Evolutionary conservation across 2,113 vertebrate genomes (phyloP).

Genomic region (Antigone vipio): DNA sequence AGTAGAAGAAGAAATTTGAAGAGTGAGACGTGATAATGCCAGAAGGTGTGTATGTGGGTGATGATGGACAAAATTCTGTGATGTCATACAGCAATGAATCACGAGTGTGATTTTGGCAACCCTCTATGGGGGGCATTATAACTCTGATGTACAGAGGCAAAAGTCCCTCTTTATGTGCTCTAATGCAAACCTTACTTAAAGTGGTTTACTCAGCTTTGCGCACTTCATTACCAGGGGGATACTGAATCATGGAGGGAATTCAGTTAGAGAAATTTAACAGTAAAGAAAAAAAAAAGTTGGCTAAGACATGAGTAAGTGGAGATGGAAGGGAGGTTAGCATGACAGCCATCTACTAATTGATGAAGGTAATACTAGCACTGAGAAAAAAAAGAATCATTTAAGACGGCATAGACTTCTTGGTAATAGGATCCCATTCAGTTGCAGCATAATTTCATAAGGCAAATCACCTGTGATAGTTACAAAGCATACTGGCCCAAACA

Average conservation of each 20-base stretch:
- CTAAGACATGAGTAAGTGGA: neutral
- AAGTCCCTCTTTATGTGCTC: neutral
- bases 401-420: neutral
- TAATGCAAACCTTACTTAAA: neutral
- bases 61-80: neutral
- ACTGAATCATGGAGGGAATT: neutral
- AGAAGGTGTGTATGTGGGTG: neutral
- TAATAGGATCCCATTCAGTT: neutral
- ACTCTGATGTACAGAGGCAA: neutral
- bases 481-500: slow-evolving; percentile 10
- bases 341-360: neutral
- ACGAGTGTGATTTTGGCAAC: neutral
- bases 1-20: neutral
- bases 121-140: neutral
- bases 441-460: neutral
- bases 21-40: neutral
- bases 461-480: neutral
- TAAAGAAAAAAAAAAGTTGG: neutral
- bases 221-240: neutral
- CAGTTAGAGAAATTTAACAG: neutral
- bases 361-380: neutral
- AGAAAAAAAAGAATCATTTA: neutral
- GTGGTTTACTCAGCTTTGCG: neutral
- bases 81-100: neutral
- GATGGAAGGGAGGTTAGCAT: neutral